phyloP scores from a whole-genome alignment of 2,797 vertebrate genomes.

The Hypotaenidia okinawae region DNA sequence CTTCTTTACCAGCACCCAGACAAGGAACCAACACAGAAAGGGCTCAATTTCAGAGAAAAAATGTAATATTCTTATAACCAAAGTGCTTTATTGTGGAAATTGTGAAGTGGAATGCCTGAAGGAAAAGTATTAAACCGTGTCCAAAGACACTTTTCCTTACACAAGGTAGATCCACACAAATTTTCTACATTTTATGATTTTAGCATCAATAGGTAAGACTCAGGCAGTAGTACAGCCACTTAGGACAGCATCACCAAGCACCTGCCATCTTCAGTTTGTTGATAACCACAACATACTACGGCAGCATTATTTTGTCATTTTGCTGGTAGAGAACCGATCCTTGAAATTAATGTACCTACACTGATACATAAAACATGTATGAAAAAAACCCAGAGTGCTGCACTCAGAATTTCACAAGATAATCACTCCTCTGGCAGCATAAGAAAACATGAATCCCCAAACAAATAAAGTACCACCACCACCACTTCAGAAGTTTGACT shows the following conservation, averaged over 20 bases:
- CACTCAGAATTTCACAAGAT: background rate
- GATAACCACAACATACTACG: background rate
- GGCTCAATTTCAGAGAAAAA: background rate
- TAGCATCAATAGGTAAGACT: background rate
- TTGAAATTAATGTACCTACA: background rate
- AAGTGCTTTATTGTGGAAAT: background rate
- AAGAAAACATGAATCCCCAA: background rate
- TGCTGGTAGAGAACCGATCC: background rate
- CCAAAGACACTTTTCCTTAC: background rate
- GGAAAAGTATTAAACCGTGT: background rate
- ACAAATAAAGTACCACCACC: background rate
- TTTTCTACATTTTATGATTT: background rate
- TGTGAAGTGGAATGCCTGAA: background rate
- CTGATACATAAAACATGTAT: background rate
- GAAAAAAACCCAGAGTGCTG: background rate
- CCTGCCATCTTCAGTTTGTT: background rate
- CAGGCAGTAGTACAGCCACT: background rate
- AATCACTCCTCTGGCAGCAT: background rate
- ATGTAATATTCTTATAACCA: background rate
- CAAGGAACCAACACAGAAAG: background rate
- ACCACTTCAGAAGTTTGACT: background rate
- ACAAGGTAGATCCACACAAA: background rate
- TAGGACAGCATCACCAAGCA: background rate
- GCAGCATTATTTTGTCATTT: background rate
- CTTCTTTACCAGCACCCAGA: background rate